These are phyloP conservation scores for Isichthys henryi DNA, from an alignment of 2,113 vertebrate genomes.

Conservation along the genomic window DNA sequence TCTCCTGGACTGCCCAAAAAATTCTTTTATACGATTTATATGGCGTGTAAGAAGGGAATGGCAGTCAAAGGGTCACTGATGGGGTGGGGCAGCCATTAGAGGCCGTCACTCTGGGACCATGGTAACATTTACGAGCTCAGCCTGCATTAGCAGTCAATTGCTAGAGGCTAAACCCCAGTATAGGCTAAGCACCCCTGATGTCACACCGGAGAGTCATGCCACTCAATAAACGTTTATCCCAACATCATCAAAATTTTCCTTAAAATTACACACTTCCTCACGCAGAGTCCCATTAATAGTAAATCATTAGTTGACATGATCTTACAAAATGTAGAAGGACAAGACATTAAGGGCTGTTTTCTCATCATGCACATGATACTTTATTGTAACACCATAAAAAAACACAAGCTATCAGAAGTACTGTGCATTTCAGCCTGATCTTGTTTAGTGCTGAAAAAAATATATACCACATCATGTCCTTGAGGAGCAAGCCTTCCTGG, in stretches of 20 bases:
- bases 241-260: neutral
- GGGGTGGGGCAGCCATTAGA: neutral
- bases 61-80: conserved; percentile 10
- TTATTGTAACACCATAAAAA: neutral
- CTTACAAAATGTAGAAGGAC: neutral
- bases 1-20: neutral
- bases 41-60: neutral
- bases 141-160: neutral
- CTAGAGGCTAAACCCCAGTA: neutral
- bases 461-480: neutral
- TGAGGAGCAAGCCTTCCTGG: neutral
- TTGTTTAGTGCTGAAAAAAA: neutral
- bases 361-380: neutral
- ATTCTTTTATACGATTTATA: conserved; percentile 5
- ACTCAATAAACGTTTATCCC: neutral
- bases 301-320: neutral
- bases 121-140: conserved; percentile 11
- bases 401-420: neutral
- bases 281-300: neutral
- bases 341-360: neutral
- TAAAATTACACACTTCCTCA: neutral
- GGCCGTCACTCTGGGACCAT: neutral
- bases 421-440: neutral
- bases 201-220: neutral
- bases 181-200: neutral